phyloP scores from a whole-genome alignment of 2,113 vertebrate genomes.

The Cichladusa arquata region DNA sequence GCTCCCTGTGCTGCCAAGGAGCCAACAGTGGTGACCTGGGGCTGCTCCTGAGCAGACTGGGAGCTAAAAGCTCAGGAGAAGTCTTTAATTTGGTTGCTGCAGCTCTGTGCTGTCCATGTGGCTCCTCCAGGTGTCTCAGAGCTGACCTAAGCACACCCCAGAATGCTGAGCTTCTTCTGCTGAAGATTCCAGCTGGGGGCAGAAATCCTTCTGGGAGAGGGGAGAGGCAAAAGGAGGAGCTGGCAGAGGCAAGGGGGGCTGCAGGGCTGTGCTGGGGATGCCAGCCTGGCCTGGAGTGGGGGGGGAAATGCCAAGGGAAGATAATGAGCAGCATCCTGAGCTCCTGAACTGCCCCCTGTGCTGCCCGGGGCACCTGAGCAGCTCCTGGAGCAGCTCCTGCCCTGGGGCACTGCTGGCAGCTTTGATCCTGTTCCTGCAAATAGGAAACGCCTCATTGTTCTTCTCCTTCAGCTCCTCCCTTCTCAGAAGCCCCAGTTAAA shows the following conservation, averaged over 20 bases:
- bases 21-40: background rate
- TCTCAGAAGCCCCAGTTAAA: background rate
- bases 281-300: background rate
- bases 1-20: background rate
- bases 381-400: background rate
- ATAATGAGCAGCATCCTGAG: background rate
- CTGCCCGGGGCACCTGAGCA: background rate
- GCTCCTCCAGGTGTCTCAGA: background rate
- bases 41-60: background rate
- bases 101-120: rapidly evolving
- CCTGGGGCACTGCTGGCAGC: background rate
- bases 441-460: background rate
- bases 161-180: background rate
- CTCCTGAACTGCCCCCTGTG: background rate
- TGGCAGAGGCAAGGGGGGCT: background rate
- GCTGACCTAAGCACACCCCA: background rate
- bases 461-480: background rate
- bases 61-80: background rate
- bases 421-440: background rate
- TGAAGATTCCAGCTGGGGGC: background rate
- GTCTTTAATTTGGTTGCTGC: background rate
- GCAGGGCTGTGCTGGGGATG: background rate
- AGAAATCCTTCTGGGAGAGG: background rate
- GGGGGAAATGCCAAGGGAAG: background rate
- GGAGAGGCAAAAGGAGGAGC: background rate